Evolutionary conservation across 2,888 invertebrate species (phyloP).

Genomic region (Chalcosyrphus nemorum): DNA sequence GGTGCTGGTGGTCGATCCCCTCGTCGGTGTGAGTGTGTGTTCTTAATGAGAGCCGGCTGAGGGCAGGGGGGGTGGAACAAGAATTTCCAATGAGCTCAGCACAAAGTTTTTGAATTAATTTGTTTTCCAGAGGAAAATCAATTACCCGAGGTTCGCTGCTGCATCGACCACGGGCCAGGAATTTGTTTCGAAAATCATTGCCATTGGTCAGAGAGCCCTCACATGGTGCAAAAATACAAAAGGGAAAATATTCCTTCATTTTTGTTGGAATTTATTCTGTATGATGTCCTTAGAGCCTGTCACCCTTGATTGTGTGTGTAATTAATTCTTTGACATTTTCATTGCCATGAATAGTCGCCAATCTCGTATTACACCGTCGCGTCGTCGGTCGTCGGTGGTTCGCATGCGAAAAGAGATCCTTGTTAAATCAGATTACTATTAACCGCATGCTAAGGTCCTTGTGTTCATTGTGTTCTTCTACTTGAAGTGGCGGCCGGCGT

Average conservation of each 20-base stretch:
- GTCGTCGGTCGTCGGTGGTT: no score
- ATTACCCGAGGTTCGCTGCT: conserved; percentile 26
- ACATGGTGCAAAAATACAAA: conserved; percentile 34
- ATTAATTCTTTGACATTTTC: conserved; percentile 31
- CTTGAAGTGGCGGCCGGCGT: conserved; percentile 31
- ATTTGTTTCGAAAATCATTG: conserved; percentile 19
- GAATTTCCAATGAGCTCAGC: conserved; percentile 57
- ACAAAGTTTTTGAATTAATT: conserved; percentile 62
- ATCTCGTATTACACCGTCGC: conserved; percentile 7
- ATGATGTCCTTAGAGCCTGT: not conserved
- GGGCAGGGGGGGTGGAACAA: not conserved
- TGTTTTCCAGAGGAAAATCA: conserved; percentile 63
- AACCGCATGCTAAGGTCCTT: not conserved
- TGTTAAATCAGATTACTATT: conserved; percentile 27
- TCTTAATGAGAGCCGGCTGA: conserved; percentile 39
- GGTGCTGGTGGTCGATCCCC: not conserved
- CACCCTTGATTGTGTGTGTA: conserved; percentile 33
- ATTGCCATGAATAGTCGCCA: conserved; percentile 14
- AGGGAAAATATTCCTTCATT: conserved; percentile 11
- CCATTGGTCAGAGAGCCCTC: conserved; percentile 8
- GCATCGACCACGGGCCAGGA: not conserved
- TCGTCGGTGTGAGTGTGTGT: not conserved
- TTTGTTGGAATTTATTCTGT: not conserved
- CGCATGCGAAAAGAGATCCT: not conserved
- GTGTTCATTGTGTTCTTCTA: not conserved